Evolutionary conservation across 2,797 vertebrate genomes (phyloP), one percentile per base, ranked within the genome.

Genomic region (Limnodromus scolopaceus): DNA sequence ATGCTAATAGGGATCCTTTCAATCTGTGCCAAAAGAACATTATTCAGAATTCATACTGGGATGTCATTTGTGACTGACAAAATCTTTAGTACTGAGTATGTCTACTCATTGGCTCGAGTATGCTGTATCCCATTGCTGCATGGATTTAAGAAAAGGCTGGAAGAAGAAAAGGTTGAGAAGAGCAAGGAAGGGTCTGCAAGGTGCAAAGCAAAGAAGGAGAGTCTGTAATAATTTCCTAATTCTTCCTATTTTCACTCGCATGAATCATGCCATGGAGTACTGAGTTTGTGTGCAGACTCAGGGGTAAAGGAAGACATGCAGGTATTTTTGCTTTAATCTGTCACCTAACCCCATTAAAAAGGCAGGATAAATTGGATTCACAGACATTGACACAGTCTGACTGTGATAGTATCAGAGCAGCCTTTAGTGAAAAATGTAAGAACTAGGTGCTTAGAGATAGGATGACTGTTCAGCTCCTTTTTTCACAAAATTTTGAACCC

Each of bases 1-100:
- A 32, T 94, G 66, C 68, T 93, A 74, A 66, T 64, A 89, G 27
- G 34, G 22, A 65, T 83, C 60, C 64, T 93, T 92, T 91, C 87
- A 68, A 23, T 60, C 51, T 64, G 10, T 77, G 45, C 39, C 48
- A 39, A 57, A 86, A 78, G 74, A 93, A 80, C 15, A 12, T 84
- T 76, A 55, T 84, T 95, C 68, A 68, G 11, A 79, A 92, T 91
- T 95, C 45, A 49, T 79, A n/a, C 32, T 82, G 24, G 38, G 74
- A 63, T 88, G 19, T 68, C 66, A 66, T 55, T 84, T 77, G 27
- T 89, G 71, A 85, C 84, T 87, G 70, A 36, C 38, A 72, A 68
- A 78, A 63, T 74, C 72, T 58, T 92, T 78, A 51, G 19, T 65
- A 25, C 45, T 24, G 27, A 65, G 12, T 39, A 5, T 64, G 22